A percentile compares a stretch with the other conserved stretches of the same genome.
Conservation (phyloP, 2,888 invertebrate species). For the Hedya salicella region DNA sequence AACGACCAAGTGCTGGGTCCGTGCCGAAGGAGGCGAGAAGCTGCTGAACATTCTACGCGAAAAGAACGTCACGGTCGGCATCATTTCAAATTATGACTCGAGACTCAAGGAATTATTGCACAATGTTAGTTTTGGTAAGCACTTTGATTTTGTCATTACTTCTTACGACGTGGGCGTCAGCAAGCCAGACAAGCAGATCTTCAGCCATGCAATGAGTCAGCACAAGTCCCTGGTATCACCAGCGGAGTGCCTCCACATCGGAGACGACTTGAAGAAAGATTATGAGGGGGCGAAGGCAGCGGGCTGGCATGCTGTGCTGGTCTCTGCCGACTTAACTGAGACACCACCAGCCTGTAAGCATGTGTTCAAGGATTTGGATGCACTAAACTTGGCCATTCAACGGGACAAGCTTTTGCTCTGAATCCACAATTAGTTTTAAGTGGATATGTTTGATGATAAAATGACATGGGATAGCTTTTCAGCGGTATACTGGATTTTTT, state of each 20-base stretch:
- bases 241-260: constrained; percentile 91
- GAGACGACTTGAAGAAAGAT: constrained; percentile 91
- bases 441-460: constrained; percentile 10
- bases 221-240: constrained; percentile 78
- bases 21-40: constrained; percentile 86
- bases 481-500: too few species aligned
- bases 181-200: constrained; percentile 92
- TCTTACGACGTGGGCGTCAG: constrained; percentile 90
- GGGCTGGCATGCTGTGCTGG: constrained; percentile 89
- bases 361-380: constrained; percentile 63
- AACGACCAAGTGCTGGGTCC: constrained; percentile 89
- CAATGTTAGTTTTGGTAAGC: constrained; percentile 87
- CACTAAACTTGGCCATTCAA: constrained; percentile 58
- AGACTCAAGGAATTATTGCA: constrained; percentile 88
- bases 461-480: not conserved
- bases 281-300: constrained; percentile 90
- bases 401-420: constrained; percentile 53
- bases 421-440: constrained; percentile 36
- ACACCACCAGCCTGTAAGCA: constrained; percentile 54
- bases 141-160: constrained; percentile 92
- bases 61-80: constrained; percentile 85
- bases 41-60: constrained; percentile 86
- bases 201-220: constrained; percentile 84
- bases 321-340: constrained; percentile 54
- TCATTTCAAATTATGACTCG: constrained; percentile 96